Evolutionary conservation across 2,888 invertebrate species (phyloP).

Genomic region (Cheilosia soror): DNA sequence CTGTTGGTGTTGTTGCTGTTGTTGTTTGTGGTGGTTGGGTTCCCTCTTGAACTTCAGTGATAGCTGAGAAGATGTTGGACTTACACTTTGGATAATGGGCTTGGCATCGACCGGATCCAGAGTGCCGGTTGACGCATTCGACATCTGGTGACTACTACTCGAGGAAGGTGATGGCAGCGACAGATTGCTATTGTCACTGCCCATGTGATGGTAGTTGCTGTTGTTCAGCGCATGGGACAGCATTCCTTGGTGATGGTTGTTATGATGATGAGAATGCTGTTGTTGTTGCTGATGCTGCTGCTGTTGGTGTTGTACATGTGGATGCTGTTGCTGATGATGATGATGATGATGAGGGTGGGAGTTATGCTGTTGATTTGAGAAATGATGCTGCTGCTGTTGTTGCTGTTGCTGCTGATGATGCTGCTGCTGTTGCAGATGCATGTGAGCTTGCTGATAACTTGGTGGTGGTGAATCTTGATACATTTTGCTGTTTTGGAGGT

Average conservation of each 20-base stretch:
- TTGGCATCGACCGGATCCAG: slow-evolving; percentile 86
- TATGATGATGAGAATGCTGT: slow-evolving; percentile 76
- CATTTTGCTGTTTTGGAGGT: slow-evolving; percentile 86
- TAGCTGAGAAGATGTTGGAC: slow-evolving; percentile 83
- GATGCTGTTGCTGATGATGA: slow-evolving; percentile 80
- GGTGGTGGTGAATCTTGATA: slow-evolving; percentile 85
- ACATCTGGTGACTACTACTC: slow-evolving; percentile 84
- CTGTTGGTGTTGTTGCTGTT: slow-evolving; percentile 75
- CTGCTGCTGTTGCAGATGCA: slow-evolving; percentile 87
- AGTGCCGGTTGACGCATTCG: slow-evolving; percentile 78
- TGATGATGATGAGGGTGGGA: slow-evolving; percentile 73
- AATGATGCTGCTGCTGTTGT: slow-evolving; percentile 86
- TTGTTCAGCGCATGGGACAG: slow-evolving; percentile 68
- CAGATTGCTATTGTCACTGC: slow-evolving; percentile 87
- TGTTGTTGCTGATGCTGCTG: slow-evolving; percentile 77
- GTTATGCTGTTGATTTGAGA: slow-evolving; percentile 54
- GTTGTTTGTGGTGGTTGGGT: slow-evolving; percentile 28
- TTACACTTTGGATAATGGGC: slow-evolving; percentile 92
- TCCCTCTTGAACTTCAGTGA: slow-evolving; percentile 53
- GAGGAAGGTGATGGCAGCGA: slow-evolving; percentile 91
- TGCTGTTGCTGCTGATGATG: slow-evolving; percentile 85
- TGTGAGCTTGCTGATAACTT: slow-evolving; percentile 87
- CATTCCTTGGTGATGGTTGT: slow-evolving; percentile 72
- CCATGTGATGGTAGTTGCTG: slow-evolving; percentile 75
- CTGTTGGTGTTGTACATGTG: slow-evolving; percentile 78